Conservation (phyloP, 2,797 vertebrate genomes). For the Lacerta viridis region DNA sequence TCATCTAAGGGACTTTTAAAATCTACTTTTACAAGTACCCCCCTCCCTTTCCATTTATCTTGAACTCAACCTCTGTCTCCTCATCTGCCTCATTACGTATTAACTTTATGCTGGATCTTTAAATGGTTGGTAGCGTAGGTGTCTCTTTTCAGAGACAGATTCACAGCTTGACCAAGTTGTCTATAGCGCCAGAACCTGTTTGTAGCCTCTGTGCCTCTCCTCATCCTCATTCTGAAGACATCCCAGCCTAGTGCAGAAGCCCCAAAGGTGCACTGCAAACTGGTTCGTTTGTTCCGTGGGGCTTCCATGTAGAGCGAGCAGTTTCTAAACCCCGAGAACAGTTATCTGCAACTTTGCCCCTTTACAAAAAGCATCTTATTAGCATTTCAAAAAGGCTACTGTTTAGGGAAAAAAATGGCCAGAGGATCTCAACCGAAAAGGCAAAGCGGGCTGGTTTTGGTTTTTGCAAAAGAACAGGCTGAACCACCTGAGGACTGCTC, state of each 20-base stretch:
- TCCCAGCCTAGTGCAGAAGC: slow-evolving; percentile 39
- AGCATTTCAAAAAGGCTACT: slow-evolving; percentile 1
- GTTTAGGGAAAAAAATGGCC: slow-evolving; percentile 14
- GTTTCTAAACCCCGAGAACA: slow-evolving; percentile 59
- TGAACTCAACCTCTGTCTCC: not conserved
- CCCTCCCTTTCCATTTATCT: slow-evolving; percentile 41
- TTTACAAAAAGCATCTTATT: slow-evolving; percentile 61
- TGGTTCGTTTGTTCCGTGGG: not conserved
- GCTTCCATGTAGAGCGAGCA: slow-evolving; percentile 16
- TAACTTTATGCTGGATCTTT: slow-evolving; percentile 17
- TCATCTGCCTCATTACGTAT: not conserved
- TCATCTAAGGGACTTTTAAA: slow-evolving; percentile 55
- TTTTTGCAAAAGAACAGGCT: slow-evolving; percentile 16
- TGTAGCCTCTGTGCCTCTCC: not conserved
- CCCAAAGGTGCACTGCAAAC: slow-evolving; percentile 24
- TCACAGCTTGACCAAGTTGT: slow-evolving; percentile 30
- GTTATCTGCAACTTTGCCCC: slow-evolving; percentile 47
- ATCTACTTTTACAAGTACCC: slow-evolving; percentile 61
- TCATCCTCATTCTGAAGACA: slow-evolving; percentile 26
- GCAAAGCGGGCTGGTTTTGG: not conserved
- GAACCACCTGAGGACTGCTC: slow-evolving; percentile 26
- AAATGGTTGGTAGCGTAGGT: slow-evolving; percentile 30
- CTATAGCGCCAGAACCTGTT: slow-evolving; percentile 32
- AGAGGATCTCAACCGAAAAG: slow-evolving; percentile 28
- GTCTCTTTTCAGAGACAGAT: slow-evolving; percentile 45